Conservation (phyloP, 2,888 invertebrate genomes). For the Pheosia gnoma region DNA sequence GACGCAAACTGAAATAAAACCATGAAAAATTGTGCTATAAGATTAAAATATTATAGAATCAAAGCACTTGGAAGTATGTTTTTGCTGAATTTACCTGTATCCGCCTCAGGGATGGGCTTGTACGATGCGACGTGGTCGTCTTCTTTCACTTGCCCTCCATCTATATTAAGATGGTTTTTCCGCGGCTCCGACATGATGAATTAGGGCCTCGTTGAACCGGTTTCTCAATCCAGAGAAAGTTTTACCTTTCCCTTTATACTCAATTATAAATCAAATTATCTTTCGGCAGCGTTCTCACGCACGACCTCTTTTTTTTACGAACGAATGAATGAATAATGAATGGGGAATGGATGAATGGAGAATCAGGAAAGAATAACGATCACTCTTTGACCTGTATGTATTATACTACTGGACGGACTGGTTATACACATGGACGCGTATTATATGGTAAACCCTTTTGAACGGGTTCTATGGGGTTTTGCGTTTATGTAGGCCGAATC, state of each 20-base stretch:
- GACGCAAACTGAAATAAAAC: not conserved
- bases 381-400: too few species aligned
- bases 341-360: not conserved
- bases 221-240: conserved; percentile 50
- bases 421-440: too few species aligned
- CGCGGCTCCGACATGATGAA: conserved; percentile 73
- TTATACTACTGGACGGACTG: too few species aligned
- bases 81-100: conserved; percentile 66
- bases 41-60: not conserved
- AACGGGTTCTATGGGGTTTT: too few species aligned
- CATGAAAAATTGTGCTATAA: not conserved
- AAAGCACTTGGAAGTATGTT: too few species aligned
- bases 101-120: conserved; percentile 84
- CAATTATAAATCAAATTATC: conserved; percentile 48
- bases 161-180: conserved; percentile 73
- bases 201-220: conserved; percentile 51
- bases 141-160: conserved; percentile 78
- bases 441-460: too few species aligned
- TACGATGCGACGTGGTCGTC: conserved; percentile 80
- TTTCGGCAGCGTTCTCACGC: conserved; percentile 17
- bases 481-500: too few species aligned
- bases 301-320: conserved; percentile 9
- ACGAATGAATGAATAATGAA: conserved; percentile 30
- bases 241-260: conserved; percentile 45
- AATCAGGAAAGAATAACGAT: too few species aligned